Conservation (phyloP, 2,888 invertebrate species). For the Fragum fragum region DNA sequence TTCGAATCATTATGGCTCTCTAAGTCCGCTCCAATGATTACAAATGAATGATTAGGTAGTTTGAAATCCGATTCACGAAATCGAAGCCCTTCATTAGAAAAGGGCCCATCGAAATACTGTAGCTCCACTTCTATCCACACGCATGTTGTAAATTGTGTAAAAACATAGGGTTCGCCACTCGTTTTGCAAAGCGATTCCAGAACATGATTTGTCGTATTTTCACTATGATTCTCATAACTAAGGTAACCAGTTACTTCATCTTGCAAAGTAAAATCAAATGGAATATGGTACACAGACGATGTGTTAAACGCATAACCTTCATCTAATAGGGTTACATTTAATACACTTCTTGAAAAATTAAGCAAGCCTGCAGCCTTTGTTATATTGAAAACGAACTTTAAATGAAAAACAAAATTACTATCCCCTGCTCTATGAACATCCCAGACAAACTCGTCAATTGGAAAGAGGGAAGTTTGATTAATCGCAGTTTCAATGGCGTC, state of each 20-base stretch:
- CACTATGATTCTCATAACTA: too few species aligned
- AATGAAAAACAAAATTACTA: slow-evolving; percentile 5
- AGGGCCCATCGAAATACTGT: neutral
- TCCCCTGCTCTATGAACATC: neutral
- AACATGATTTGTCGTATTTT: too few species aligned
- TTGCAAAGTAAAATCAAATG: too few species aligned
- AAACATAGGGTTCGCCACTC: neutral
- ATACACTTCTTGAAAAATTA: neutral
- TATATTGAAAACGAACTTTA: neutral
- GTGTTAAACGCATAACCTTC: too few species aligned
- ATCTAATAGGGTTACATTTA: neutral
- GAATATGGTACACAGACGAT: too few species aligned
- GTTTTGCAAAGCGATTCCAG: neutral
- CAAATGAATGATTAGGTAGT: neutral
- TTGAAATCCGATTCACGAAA: neutral
- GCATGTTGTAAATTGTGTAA: slow-evolving; percentile 12
- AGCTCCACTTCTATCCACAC: neutral
- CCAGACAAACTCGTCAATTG: neutral
- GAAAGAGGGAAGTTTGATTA: neutral
- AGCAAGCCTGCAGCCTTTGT: neutral
- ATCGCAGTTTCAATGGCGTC: neutral
- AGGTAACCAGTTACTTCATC: too few species aligned
- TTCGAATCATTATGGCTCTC: neutral
- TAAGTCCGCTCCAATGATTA: neutral
- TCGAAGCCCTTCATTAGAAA: neutral